Evolutionary conservation across 2,113 vertebrate species (phyloP).

Genomic region (Girardinichthys multiradiatus): DNA sequence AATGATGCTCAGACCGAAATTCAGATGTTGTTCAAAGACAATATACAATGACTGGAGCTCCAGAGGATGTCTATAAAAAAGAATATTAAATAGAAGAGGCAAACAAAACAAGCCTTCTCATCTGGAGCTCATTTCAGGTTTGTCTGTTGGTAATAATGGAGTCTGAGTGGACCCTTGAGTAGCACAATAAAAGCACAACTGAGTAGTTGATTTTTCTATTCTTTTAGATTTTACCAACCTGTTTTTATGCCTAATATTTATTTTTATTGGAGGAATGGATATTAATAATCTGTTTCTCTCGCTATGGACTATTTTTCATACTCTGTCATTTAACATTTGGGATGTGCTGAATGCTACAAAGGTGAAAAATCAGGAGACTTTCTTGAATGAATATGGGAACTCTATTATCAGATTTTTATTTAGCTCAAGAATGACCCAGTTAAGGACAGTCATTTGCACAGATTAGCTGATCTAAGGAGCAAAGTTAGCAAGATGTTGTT

Average conservation of each 20-base stretch:
- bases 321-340: background rate
- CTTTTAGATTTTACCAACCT: background rate
- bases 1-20: constrained; percentile 33
- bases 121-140: constrained; percentile 38
- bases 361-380: background rate
- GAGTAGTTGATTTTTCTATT: background rate
- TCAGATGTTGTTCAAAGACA: constrained; percentile 14
- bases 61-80: background rate
- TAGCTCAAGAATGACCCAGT: background rate
- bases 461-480: too few relatives aligned
- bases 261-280: background rate
- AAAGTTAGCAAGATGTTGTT: background rate
- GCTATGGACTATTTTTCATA: background rate
- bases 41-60: constrained; percentile 15
- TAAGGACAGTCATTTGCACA: background rate
- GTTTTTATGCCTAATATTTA: background rate
- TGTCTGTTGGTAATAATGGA: constrained; percentile 24
- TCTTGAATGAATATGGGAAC: background rate
- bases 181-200: constrained; percentile 30
- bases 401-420: background rate
- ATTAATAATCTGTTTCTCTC: background rate
- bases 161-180: constrained; percentile 16
- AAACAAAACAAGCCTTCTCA: constrained; percentile 22
- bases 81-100: background rate
- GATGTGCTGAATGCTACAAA: background rate